A percentile compares a stretch with the other conserved stretches of the same genome.
phyloP scores from a whole-genome alignment of 2,888 invertebrate genomes.

The Toxonevra muliebris region DNA sequence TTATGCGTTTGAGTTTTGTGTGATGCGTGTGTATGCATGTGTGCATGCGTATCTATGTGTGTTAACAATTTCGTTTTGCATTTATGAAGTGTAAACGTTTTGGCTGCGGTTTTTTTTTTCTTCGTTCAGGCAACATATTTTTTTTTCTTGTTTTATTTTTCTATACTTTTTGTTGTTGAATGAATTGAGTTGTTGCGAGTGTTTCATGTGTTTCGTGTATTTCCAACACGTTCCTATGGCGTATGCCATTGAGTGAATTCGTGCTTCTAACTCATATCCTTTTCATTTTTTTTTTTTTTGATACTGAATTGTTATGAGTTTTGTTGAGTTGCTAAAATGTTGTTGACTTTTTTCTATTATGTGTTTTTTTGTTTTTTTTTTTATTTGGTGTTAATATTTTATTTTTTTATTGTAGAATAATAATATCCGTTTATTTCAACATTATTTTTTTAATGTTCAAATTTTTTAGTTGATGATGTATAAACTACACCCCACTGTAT shows the following conservation, averaged over 20 bases:
- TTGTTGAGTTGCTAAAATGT: conserved; percentile 2
- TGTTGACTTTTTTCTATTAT: too few relatives aligned
- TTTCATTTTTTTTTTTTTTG: background rate
- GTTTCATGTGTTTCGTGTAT: conserved; percentile 46
- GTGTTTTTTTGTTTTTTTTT: background rate
- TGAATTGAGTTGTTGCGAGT: conserved; percentile 5
- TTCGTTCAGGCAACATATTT: conserved; percentile 22
- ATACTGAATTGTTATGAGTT: conserved; percentile 12
- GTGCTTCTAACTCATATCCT: conserved; percentile 2
- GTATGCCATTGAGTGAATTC: conserved; percentile 1
- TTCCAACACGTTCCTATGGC: conserved; percentile 58
- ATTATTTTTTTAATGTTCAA: too few relatives aligned
- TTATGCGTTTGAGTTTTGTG: conserved; percentile 21
- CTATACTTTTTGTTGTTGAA: background rate
- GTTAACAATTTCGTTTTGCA: conserved; percentile 36
- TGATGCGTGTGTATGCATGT: conserved; percentile 8
- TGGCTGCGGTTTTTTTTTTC: conserved; percentile 57
- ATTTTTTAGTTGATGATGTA: too few relatives aligned
- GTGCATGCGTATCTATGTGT: background rate
- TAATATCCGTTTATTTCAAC: too few relatives aligned
- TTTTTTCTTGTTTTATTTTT: conserved; percentile 47
- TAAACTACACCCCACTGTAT: too few relatives aligned
- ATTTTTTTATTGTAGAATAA: too few relatives aligned
- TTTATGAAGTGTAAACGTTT: conserved; percentile 63
- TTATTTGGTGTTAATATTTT: background rate